Conservation (phyloP, 1,140 invertebrate species). For the Solenopsis invicta region DNA sequence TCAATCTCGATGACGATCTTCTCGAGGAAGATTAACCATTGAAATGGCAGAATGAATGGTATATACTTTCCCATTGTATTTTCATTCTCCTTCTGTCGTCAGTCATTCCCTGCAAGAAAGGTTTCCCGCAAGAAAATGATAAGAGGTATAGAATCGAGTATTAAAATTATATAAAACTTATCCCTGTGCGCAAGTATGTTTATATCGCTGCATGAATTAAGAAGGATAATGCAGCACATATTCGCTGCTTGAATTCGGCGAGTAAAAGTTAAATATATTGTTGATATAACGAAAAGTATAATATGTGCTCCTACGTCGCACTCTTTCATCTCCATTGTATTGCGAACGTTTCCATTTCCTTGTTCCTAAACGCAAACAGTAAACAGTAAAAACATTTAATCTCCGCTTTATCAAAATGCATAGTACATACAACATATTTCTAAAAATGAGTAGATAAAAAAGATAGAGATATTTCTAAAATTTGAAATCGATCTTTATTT, state of each 20-base stretch:
- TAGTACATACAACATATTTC: not conserved
- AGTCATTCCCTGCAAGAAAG: constrained; percentile 75
- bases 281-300: constrained; percentile 78
- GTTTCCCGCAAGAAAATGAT: constrained; percentile 6
- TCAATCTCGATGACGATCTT: constrained; percentile 90
- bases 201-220: constrained; percentile 62
- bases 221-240: constrained; percentile 39
- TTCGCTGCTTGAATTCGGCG: constrained; percentile 30
- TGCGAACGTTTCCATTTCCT: constrained; percentile 6
- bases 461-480: not conserved
- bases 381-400: not conserved
- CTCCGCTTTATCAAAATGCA: not conserved
- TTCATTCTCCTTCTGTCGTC: constrained; percentile 66
- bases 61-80: constrained; percentile 40
- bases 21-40: constrained; percentile 86
- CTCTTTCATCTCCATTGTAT: constrained; percentile 17
- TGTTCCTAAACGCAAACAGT: not conserved
- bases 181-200: constrained; percentile 68
- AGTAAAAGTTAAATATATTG: constrained; percentile 81
- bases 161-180: constrained; percentile 60
- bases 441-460: not conserved
- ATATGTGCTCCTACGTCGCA: not conserved
- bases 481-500: constrained; percentile 2
- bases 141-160: constrained; percentile 66
- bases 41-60: constrained; percentile 46